Evolutionary conservation across 2,888 invertebrate species (phyloP).

Genomic region (Drosophila helvetica): DNA sequence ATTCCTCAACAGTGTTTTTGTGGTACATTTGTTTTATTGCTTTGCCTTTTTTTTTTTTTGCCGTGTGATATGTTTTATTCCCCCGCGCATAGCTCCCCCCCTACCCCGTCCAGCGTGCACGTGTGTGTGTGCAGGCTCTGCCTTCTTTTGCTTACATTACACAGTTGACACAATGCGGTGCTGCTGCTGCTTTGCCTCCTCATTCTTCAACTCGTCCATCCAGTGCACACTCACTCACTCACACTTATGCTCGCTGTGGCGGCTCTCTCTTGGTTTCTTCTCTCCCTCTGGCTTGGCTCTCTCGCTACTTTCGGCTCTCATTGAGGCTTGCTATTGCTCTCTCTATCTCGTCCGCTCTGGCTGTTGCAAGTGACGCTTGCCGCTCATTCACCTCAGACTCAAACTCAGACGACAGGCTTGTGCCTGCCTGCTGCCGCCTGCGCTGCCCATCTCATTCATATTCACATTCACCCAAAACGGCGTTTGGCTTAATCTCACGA

Average conservation of each 20-base stretch:
- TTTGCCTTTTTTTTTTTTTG: constrained; percentile 58
- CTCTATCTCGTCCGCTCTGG: constrained; percentile 42
- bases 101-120: constrained; percentile 13
- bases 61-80: constrained; percentile 55
- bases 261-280: constrained; percentile 31
- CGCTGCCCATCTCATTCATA: constrained; percentile 74
- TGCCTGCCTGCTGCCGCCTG: constrained; percentile 19
- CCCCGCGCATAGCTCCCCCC: constrained; percentile 7
- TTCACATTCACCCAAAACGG: constrained; percentile 80
- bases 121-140: constrained; percentile 59
- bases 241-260: constrained; percentile 28
- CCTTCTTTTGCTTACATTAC: constrained; percentile 74
- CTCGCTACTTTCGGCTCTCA: constrained; percentile 24
- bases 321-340: constrained; percentile 21
- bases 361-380: constrained; percentile 71
- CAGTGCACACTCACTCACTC: constrained; percentile 61
- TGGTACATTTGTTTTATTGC: constrained; percentile 78
- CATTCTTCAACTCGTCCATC: constrained; percentile 77
- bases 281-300: constrained; percentile 22
- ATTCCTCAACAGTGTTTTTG: constrained; percentile 72
- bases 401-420: constrained; percentile 42
- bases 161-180: constrained; percentile 73
- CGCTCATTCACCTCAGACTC: constrained; percentile 74
- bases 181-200: constrained; percentile 47
- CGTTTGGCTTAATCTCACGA: constrained; percentile 80